phyloP scores from a whole-genome alignment of 2,113 vertebrate genomes.

The Phaetusa simplex region DNA sequence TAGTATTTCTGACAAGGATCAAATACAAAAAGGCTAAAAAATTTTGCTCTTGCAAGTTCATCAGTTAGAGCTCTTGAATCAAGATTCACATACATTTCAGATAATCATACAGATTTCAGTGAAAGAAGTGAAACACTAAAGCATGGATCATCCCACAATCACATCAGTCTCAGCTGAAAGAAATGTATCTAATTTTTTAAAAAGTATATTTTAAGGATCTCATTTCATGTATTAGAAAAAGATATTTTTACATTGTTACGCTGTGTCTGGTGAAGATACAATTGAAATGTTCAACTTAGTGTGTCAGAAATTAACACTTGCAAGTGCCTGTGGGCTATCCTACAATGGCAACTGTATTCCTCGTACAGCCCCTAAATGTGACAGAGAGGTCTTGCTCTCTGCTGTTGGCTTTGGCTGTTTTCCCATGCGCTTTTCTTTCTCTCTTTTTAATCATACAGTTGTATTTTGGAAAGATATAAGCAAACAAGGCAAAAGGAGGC shows the following conservation, averaged over 20 bases:
- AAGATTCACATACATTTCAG: not conserved
- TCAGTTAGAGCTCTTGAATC: not conserved
- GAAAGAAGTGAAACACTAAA: not conserved
- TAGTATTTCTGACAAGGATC: not conserved
- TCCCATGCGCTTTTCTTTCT: not conserved
- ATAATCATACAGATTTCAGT: not conserved
- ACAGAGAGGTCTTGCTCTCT: not conserved
- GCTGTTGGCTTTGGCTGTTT: not conserved
- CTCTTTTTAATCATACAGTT: not conserved
- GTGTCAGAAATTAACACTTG: not conserved
- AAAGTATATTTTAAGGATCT: not conserved
- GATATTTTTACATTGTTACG: not conserved
- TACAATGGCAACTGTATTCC: not conserved
- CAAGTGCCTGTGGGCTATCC: not conserved
- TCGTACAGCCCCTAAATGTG: not conserved
- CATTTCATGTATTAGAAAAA: not conserved
- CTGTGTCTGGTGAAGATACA: not conserved
- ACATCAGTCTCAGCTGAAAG: not conserved
- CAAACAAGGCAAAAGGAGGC: not conserved
- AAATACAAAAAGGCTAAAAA: not conserved
- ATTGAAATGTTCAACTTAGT: not conserved
- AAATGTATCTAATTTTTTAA: not conserved
- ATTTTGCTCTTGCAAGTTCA: not conserved
- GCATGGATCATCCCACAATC: not conserved
- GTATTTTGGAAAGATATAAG: not conserved